Evolutionary conservation across 2,888 invertebrate species (phyloP).

Genomic region (Standfussiana lucernea): DNA sequence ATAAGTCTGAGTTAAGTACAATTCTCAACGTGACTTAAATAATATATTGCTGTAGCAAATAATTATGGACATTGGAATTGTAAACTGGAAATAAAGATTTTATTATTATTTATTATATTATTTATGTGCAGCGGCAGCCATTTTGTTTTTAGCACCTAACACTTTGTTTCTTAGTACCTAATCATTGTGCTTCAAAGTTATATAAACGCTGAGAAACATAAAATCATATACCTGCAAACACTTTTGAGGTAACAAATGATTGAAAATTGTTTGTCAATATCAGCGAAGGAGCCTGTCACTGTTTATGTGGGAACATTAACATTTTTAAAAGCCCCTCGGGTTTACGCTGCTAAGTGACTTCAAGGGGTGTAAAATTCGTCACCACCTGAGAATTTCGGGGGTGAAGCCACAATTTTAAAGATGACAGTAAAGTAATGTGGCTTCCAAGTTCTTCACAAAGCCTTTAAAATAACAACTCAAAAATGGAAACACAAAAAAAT

Average conservation of each 20-base stretch:
- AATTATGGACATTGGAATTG: no score
- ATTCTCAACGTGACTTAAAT: no score
- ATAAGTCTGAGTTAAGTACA: no score
- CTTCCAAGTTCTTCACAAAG: conserved; percentile 18
- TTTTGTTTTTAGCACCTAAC: conserved; percentile 65
- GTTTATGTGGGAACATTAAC: conserved; percentile 48
- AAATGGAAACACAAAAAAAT: not conserved
- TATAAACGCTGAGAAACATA: not conserved
- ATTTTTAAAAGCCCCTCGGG: conserved; percentile 53
- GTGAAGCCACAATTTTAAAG: conserved; percentile 50
- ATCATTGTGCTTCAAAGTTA: conserved; percentile 4
- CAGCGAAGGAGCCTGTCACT: conserved; percentile 17
- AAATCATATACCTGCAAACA: not conserved
- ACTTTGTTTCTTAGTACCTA: conserved; percentile 33
- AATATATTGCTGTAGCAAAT: no score
- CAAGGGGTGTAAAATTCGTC: conserved; percentile 62
- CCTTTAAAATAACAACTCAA: not conserved
- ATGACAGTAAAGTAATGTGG: conserved; percentile 15
- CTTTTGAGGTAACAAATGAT: not conserved
- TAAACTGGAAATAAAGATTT: no score
- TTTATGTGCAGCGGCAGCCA: conserved; percentile 69
- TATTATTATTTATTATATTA: no score
- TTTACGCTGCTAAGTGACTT: conserved; percentile 64
- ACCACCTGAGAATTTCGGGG: conserved; percentile 56
- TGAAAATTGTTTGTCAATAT: conserved; percentile 32